Evolutionary conservation across 92 coral and sea anemone genomes (phyloP).

Genomic region (Epizoanthus stellaris): DNA sequence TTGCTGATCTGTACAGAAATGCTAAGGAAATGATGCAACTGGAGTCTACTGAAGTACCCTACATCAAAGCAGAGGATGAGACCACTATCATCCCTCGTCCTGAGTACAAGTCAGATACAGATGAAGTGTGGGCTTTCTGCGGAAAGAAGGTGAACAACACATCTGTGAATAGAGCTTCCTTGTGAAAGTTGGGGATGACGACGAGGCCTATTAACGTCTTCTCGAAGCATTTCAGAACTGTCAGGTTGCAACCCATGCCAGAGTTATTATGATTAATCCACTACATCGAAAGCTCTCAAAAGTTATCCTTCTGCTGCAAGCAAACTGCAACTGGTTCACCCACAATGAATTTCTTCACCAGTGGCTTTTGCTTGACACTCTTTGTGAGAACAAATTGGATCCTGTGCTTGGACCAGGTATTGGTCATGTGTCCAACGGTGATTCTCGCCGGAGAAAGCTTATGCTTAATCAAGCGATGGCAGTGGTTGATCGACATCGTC

Average conservation of each 20-base stretch:
- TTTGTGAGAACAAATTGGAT: conserved; percentile 55
- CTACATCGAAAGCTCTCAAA: conserved; percentile 57
- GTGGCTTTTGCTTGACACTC: conserved; percentile 58
- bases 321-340: conserved; percentile 63
- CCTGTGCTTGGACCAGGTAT: conserved; percentile 69
- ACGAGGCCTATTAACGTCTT: conserved; percentile 53
- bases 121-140: conserved; percentile 72
- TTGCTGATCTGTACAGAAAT: conserved; percentile 45
- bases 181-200: conserved; percentile 55
- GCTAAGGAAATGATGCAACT: conserved; percentile 49
- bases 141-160: conserved; percentile 47
- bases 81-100: conserved; percentile 57
- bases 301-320: conserved; percentile 61
- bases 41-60: conserved; percentile 25
- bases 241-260: conserved; percentile 70
- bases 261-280: conserved; percentile 68
- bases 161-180: conserved; percentile 58
- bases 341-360: conserved; percentile 67
- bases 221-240: conserved; percentile 49
- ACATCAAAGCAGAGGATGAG: conserved; percentile 32
- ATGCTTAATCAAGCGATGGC: conserved; percentile 45
- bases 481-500: conserved; percentile 32
- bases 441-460: conserved; percentile 47
- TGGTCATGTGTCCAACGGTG: conserved; percentile 65
- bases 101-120: conserved; percentile 51